phyloP scores from a whole-genome alignment of 2,113 vertebrate genomes.

The Pungitius pungitius region DNA sequence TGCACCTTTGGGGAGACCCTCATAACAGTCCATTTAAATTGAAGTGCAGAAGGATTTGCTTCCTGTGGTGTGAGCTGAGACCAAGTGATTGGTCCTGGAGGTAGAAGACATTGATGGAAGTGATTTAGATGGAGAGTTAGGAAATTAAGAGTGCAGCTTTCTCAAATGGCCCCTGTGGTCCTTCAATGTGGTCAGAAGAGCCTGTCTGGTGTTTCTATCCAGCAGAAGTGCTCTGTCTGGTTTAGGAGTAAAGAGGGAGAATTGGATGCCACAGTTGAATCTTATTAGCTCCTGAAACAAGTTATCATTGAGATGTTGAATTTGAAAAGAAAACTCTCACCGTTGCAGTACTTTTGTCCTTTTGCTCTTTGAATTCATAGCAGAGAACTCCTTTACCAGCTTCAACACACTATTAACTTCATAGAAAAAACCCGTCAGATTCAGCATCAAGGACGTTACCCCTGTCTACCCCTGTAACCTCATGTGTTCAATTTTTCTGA shows the following conservation, averaged over 20 bases:
- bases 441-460: conserved; percentile 16
- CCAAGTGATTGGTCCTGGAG: conserved; percentile 45
- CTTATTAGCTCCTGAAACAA: conserved; percentile 62
- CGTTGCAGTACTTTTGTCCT: conserved; percentile 2
- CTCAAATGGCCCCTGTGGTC: conserved; percentile 43
- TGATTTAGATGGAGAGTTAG: conserved; percentile 39
- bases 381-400: conserved; percentile 1
- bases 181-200: conserved; percentile 38
- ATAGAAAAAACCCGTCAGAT: conserved; percentile 10
- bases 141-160: conserved; percentile 56
- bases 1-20: conserved; percentile 36
- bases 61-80: conserved; percentile 32
- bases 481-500: neutral
- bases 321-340: conserved; percentile 41
- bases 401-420: conserved; percentile 36
- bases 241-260: conserved; percentile 56
- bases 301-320: conserved; percentile 40
- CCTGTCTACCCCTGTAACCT: neutral
- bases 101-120: conserved; percentile 53
- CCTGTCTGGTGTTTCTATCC: conserved; percentile 66
- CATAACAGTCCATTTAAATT: conserved; percentile 59
- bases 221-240: conserved; percentile 29
- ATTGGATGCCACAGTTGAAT: conserved; percentile 67
- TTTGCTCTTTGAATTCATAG: conserved; percentile 23
- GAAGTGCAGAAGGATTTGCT: conserved; percentile 38